A percentile compares a stretch with the other conserved stretches of the same genome.
phyloP scores from a whole-genome alignment of 2,797 vertebrate species.

The Arrhamphus sclerolepis region DNA sequence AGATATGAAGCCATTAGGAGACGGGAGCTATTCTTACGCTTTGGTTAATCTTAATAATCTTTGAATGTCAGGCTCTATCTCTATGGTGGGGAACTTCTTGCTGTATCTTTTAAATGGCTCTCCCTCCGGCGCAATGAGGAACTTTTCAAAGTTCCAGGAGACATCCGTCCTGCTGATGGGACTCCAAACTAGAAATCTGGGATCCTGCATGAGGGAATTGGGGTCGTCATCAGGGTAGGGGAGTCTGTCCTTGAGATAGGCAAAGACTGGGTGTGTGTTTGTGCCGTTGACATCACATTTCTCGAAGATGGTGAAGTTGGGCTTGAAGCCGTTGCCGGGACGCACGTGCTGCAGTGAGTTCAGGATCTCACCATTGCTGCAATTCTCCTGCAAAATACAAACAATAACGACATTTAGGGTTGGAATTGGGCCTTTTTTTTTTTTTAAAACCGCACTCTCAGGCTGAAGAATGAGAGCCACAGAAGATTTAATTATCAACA shows the following conservation, averaged over 20 bases:
- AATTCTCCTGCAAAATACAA: conserved; percentile 86
- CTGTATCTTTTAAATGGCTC: conserved; percentile 97
- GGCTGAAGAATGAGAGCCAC: too few relatives aligned
- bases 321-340: conserved; percentile 89
- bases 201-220: conserved; percentile 85
- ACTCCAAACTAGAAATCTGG: conserved; percentile 90
- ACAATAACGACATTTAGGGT: background rate
- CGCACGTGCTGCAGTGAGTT: conserved; percentile 90
- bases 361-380: conserved; percentile 91
- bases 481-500: too few relatives aligned
- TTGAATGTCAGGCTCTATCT: conserved; percentile 94
- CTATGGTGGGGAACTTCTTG: conserved; percentile 85
- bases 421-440: conserved; percentile 62
- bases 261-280: conserved; percentile 90
- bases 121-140: conserved; percentile 94
- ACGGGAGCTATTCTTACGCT: conserved; percentile 70
- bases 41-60: conserved; percentile 93
- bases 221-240: conserved; percentile 89
- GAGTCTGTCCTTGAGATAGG: conserved; percentile 95
- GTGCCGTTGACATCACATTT: conserved; percentile 95
- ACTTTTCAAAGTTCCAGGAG: conserved; percentile 99
- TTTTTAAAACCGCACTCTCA: too few relatives aligned
- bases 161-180: conserved; percentile 89
- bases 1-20: conserved; percentile 35
- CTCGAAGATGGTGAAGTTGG: conserved; percentile 89